Base-by-base conservation (phyloP, 2,113 vertebrate genomes). In the Limnothrissa miodon region DNA sequence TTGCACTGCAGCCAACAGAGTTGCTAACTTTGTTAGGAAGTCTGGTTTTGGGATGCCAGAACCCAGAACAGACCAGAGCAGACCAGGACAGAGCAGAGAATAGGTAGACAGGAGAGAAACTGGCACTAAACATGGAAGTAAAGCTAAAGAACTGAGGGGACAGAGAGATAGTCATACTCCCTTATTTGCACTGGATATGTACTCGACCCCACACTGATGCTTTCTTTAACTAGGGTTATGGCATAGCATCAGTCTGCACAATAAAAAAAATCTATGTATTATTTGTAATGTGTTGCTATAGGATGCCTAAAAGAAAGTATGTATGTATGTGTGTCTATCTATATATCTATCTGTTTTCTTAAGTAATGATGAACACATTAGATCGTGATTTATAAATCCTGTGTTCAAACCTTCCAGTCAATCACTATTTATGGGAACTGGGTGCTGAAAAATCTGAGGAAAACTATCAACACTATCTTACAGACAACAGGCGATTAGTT, bases 51-150 rank as follows among this genome's bases (percentile, higher is more conserved):
- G 42, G 82, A 86, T 91, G 84, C 88, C 88, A 83, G 80, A 86
- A 89, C 86, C 92, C 89, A 92, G 44, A 90, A 84, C 59, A 59
- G 56, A 21, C n/a, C 56, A 66, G 59, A 66, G 11, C 59, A 33
- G 4, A n/a, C 92, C 89, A 92, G 44, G 89, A 84, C 59, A 59
- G 56, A 21, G 25, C 56, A 66, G 59, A 66, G 11, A n/a, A 33
- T 7, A 19, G 6, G 19, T 19, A 56, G 70, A 80, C 82, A 36
- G 59, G 87, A 19, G 29, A 83, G n/a, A 83, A 78, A 79, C 36
- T 70, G 82, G 82, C 62, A 45, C 51, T n/a, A 42, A 62, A 80
- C 66, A 79, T 23, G 62, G 23, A n/a, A n/a, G n/a, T n/a, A n/a
- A n/a, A n/a, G 13, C 46, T 45, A 21, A 78, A 48, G 78, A 33